A percentile compares a stretch with the other conserved stretches of the same genome.
Conservation (phyloP, 2,888 invertebrate genomes). For the Buathra laborator region DNA sequence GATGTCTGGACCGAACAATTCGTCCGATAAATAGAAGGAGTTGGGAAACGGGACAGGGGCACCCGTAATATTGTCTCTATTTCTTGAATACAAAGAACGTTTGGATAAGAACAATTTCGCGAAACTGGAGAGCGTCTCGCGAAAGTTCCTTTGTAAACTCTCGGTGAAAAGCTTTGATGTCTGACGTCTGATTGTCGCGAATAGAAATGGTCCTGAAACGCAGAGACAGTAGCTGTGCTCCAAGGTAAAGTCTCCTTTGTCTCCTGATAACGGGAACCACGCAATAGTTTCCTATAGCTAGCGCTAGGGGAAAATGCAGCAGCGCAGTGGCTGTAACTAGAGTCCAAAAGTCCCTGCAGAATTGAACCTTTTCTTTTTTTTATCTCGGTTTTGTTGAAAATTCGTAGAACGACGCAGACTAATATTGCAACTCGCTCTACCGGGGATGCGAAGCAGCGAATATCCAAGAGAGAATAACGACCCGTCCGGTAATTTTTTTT, state of each 20-base stretch:
- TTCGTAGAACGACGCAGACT: slow-evolving; percentile 9
- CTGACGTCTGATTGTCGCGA: slow-evolving; percentile 14
- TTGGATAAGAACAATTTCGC: not conserved
- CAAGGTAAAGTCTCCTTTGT: slow-evolving; percentile 22
- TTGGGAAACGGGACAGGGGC: not conserved
- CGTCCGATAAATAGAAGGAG: not conserved
- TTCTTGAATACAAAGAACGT: not conserved
- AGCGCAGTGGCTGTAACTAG: not conserved
- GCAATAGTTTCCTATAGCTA: not conserved
- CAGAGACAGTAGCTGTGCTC: not conserved
- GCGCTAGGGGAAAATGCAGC: not conserved
- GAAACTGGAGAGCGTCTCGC: not conserved
- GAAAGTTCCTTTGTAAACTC: not conserved
- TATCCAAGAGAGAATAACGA: slow-evolving; percentile 66
- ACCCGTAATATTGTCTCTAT: slow-evolving; percentile 3
- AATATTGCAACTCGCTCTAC: not conserved
- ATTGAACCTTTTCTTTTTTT: slow-evolving; percentile 24
- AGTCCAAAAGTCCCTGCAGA: slow-evolving; percentile 11
- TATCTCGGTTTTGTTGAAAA: slow-evolving; percentile 14
- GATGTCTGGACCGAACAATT: slow-evolving; percentile 4
- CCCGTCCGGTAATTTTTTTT: slow-evolving; percentile 31
- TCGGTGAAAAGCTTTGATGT: slow-evolving; percentile 16
- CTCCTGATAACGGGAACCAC: slow-evolving; percentile 26
- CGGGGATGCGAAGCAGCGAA: slow-evolving; percentile 7
- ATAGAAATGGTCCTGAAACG: slow-evolving; percentile 19